phyloP scores from a whole-genome alignment of 2,888 invertebrate genomes.

The Agrochola lychnidis region DNA sequence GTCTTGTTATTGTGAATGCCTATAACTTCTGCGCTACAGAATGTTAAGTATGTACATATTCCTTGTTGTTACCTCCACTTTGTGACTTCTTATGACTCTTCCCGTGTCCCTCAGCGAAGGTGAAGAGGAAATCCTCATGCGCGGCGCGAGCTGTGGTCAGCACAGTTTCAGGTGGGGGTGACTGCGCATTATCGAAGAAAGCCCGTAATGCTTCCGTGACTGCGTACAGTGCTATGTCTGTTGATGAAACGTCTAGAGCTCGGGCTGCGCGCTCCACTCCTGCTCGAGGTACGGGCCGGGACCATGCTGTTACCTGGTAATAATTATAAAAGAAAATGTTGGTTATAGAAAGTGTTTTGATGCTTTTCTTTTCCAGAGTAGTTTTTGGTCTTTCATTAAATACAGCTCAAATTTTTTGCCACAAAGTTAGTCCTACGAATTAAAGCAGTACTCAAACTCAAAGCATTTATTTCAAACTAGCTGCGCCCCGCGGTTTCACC shows the following conservation, averaged over 20 bases:
- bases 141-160: slow-evolving; percentile 92
- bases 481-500: too few relatives aligned
- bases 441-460: background rate
- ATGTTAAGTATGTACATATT: background rate
- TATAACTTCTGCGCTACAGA: background rate
- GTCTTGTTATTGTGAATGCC: background rate
- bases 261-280: slow-evolving; percentile 90
- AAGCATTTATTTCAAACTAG: too few relatives aligned
- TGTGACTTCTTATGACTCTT: slow-evolving; percentile 89
- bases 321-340: background rate
- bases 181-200: slow-evolving; percentile 90
- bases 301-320: slow-evolving; percentile 92
- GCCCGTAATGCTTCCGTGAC: slow-evolving; percentile 92
- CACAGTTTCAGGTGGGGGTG: slow-evolving; percentile 90
- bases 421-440: too few relatives aligned
- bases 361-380: too few relatives aligned
- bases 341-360: too few relatives aligned
- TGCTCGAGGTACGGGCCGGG: slow-evolving; percentile 91
- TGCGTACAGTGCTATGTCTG: slow-evolving; percentile 92
- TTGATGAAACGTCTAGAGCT: slow-evolving; percentile 91
- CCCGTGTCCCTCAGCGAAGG: slow-evolving; percentile 86
- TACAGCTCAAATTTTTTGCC: background rate
- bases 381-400: too few relatives aligned
- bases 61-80: slow-evolving; percentile 83
- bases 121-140: slow-evolving; percentile 90